phyloP scores from a whole-genome alignment of 2,797 vertebrate species.

The Pristis pectinata region DNA sequence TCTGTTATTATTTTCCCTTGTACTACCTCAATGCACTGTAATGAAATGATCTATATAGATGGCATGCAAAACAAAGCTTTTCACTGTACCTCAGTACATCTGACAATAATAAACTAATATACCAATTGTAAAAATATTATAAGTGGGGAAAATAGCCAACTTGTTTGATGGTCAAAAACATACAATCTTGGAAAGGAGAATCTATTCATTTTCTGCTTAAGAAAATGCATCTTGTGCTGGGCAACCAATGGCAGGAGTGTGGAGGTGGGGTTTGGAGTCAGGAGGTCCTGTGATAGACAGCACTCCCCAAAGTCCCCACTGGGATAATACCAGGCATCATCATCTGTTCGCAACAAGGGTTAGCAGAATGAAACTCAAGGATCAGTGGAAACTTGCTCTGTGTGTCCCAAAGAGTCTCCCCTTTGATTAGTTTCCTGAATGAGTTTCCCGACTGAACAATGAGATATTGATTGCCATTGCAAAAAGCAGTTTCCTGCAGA shows the following conservation, averaged over 20 bases:
- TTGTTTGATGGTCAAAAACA: not conserved
- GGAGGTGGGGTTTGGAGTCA: not conserved
- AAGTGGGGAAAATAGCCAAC: not conserved
- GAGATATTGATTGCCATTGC: not conserved
- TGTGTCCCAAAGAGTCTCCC: not conserved
- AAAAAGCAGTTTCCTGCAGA: not conserved
- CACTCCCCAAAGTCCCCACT: not conserved
- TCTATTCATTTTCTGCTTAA: not conserved
- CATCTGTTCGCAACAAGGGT: not conserved
- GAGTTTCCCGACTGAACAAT: not conserved
- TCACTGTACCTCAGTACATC: too few species aligned
- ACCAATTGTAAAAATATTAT: not conserved
- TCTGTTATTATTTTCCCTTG: too few species aligned
- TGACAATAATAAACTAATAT: not conserved
- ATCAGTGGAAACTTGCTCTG: not conserved
- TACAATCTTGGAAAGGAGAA: not conserved
- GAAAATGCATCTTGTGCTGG: too few species aligned
- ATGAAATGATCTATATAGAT: too few species aligned
- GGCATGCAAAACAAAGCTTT: too few species aligned
- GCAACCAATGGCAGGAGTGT: not conserved
- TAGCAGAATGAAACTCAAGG: not conserved
- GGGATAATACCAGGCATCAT: not conserved
- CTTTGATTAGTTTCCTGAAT: not conserved
- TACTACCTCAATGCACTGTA: too few species aligned
- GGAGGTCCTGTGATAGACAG: not conserved